A percentile compares a stretch with the other conserved stretches of the same genome.
Conservation (phyloP, 2,888 invertebrate species). For the Caenorhabditis macrosperma region DNA sequence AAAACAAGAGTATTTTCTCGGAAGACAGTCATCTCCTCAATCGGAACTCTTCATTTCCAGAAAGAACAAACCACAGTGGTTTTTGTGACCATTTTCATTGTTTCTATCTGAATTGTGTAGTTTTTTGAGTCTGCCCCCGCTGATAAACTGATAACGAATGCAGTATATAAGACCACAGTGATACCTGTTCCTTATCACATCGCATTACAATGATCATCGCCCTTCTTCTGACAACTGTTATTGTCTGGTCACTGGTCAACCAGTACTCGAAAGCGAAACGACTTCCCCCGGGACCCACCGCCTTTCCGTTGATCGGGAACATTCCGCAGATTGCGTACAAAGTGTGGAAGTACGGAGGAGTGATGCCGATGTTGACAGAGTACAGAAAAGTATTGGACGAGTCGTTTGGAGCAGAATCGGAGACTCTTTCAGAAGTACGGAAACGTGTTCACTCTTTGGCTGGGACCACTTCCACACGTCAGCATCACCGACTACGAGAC, state of each 20-base stretch:
- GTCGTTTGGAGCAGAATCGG: background rate
- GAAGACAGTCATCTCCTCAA: no score
- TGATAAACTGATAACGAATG: constrained; percentile 6
- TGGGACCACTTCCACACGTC: constrained; percentile 31
- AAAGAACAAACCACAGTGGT: background rate
- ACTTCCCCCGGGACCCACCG: no score
- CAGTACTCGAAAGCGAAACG: constrained; percentile 6
- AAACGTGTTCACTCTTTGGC: constrained; percentile 35
- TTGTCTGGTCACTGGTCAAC: background rate
- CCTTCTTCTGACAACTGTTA: background rate
- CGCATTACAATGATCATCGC: constrained; percentile 17
- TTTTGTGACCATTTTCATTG: background rate
- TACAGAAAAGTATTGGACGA: constrained; percentile 12
- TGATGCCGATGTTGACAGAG: background rate
- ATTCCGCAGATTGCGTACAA: no score
- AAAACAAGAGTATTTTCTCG: no score
- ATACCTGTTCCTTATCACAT: background rate
- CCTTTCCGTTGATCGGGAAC: no score
- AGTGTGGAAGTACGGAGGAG: background rate
- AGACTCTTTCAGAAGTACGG: constrained; percentile 36
- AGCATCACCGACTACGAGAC: constrained; percentile 26
- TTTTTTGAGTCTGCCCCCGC: constrained; percentile 25
- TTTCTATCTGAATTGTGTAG: background rate
- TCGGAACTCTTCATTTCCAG: background rate
- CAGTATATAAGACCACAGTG: constrained; percentile 10